phyloP scores from a whole-genome alignment of 2,888 invertebrate genomes.

The Palloptera scutellata region DNA sequence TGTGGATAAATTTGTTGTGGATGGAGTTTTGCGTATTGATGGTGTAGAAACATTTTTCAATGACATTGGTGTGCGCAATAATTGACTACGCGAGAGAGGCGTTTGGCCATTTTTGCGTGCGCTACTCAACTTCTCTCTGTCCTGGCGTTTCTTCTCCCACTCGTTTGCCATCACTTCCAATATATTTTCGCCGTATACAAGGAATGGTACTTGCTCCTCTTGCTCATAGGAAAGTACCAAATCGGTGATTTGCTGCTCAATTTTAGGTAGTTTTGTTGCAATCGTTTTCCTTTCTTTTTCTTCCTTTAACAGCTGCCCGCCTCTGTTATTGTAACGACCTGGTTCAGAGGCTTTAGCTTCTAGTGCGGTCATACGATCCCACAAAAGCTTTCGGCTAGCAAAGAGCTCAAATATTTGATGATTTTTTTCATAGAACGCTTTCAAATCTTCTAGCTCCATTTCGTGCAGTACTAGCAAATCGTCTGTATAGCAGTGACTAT shows the following conservation, averaged over 20 bases:
- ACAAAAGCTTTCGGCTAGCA: constrained; percentile 73
- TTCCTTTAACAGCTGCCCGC: constrained; percentile 84
- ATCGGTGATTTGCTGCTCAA: constrained; percentile 72
- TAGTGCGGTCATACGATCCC: constrained; percentile 78
- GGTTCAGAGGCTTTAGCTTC: constrained; percentile 81
- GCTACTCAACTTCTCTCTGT: constrained; percentile 62
- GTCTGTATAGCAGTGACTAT: constrained; percentile 77
- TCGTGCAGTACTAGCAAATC: constrained; percentile 83
- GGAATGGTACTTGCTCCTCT: constrained; percentile 68
- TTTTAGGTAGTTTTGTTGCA: constrained; percentile 75
- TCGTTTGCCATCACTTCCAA: constrained; percentile 70
- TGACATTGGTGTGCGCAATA: constrained; percentile 51
- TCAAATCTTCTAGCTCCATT: constrained; percentile 75
- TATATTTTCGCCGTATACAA: constrained; percentile 72
- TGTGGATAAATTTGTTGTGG: constrained; percentile 42
- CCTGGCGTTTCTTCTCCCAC: constrained; percentile 67
- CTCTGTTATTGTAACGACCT: constrained; percentile 84
- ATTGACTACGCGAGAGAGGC: constrained; percentile 27
- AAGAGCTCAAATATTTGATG: constrained; percentile 73
- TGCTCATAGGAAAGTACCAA: constrained; percentile 67
- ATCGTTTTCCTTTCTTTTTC: constrained; percentile 87
- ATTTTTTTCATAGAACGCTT: constrained; percentile 72
- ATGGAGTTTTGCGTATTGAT: constrained; percentile 51
- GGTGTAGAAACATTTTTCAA: constrained; percentile 43
- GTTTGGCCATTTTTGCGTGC: constrained; percentile 59